phyloP scores from a whole-genome alignment of 2,888 invertebrate species.

The Volucella bombylans region DNA sequence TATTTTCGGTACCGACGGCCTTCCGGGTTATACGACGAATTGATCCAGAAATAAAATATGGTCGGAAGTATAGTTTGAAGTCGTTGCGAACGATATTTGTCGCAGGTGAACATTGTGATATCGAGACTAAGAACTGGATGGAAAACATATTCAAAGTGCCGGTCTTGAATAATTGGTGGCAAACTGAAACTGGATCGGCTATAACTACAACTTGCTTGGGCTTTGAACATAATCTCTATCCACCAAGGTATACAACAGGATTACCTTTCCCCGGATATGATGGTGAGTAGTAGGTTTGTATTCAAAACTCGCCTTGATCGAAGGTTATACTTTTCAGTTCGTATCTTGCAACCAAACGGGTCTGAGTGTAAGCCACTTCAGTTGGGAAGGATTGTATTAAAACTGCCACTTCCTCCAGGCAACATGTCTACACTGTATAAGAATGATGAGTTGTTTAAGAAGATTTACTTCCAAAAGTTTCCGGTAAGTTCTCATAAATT shows the following conservation, averaged over 20 bases:
- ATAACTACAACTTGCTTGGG: conserved; percentile 93
- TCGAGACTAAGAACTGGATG: conserved; percentile 92
- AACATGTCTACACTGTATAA: conserved; percentile 92
- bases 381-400: conserved; percentile 91
- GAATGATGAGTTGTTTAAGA: conserved; percentile 90
- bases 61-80: conserved; percentile 88
- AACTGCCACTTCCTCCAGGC: conserved; percentile 94
- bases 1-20: conserved; percentile 96
- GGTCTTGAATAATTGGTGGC: conserved; percentile 97
- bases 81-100: conserved; percentile 89
- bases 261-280: conserved; percentile 95
- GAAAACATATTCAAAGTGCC: conserved; percentile 88
- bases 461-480: conserved; percentile 91
- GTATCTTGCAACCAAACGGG: conserved; percentile 87
- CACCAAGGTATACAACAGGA: conserved; percentile 91
- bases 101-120: conserved; percentile 96
- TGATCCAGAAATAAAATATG: conserved; percentile 88
- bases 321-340: conserved; percentile 83
- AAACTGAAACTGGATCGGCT: conserved; percentile 96
- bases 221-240: conserved; percentile 87
- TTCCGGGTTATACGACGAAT: conserved; percentile 91
- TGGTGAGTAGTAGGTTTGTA: conserved; percentile 86
- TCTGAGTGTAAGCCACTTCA: conserved; percentile 87
- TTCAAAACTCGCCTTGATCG: neutral
- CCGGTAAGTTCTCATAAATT: conserved; percentile 85